Percentiles rank a stretch among this genome's conserved stretches.
Evolutionary conservation across 1,140 invertebrate genomes (phyloP).

Genomic region (Ostrea edulis): DNA sequence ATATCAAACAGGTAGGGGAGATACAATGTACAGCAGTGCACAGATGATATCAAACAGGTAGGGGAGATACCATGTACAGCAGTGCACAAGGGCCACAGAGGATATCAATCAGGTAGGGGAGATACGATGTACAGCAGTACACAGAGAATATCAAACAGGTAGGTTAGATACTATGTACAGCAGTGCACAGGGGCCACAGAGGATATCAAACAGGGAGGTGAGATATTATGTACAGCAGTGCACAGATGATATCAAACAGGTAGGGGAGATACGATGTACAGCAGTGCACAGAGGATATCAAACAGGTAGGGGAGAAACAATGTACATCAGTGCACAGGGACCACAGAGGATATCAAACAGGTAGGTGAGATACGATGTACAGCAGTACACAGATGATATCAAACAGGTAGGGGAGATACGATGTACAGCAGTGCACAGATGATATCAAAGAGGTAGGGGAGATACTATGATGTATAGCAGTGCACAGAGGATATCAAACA

Average conservation of each 20-base stretch:
- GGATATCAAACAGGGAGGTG: conserved; percentile 58
- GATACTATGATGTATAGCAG: conserved; percentile 52
- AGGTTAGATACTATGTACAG: conserved; percentile 49
- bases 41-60: neutral
- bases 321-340: neutral
- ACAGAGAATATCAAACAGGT: conserved; percentile 22
- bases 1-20: conserved; percentile 16
- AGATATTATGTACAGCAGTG: neutral
- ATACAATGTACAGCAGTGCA: neutral
- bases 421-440: conserved; percentile 16
- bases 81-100: conserved; percentile 47
- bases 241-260: neutral
- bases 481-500: conserved; percentile 57
- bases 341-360: neutral
- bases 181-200: conserved; percentile 59
- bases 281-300: too few species aligned
- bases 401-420: too few species aligned
- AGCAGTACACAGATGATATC: neutral
- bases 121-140: neutral
- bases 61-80: conserved; percentile 52
- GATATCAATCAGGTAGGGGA: conserved; percentile 57
- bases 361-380: neutral
- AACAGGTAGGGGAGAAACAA: too few species aligned
- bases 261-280: neutral
- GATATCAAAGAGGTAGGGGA: conserved; percentile 19